Conservation (phyloP, 2,888 invertebrate species). For the Platynereis dumerilii region DNA sequence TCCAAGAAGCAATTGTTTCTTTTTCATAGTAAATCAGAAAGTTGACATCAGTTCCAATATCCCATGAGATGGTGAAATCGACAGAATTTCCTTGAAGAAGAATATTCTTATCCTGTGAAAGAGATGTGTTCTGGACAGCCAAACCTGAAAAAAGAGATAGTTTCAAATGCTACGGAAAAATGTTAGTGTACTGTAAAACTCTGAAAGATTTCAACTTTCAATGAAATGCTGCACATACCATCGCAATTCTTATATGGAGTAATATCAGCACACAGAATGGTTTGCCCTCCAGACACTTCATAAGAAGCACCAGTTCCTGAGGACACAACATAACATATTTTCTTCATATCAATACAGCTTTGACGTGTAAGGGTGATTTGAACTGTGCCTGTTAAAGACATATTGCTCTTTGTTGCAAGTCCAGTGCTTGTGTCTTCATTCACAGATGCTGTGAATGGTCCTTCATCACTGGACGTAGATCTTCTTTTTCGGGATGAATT, state of each 20-base stretch:
- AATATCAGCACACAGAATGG: background rate
- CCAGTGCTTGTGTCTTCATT: background rate
- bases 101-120: too few species aligned
- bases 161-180: too few species aligned
- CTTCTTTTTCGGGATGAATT: background rate
- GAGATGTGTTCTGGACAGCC: too few species aligned
- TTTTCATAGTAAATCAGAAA: background rate
- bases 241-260: slow-evolving; percentile 5
- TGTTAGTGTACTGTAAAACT: too few species aligned
- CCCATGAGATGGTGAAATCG: background rate
- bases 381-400: background rate
- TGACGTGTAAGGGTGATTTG: background rate
- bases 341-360: background rate
- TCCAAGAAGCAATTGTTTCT: background rate
- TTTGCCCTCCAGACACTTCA: background rate
- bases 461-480: background rate
- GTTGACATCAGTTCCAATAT: slow-evolving; percentile 4
- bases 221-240: too few species aligned
- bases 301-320: background rate
- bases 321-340: background rate
- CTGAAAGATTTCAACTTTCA: too few species aligned
- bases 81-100: too few species aligned
- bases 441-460: background rate
- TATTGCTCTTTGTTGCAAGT: background rate
- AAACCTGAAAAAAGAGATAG: too few species aligned